Evolutionary conservation across 2,797 vertebrate genomes (phyloP), one percentile per base, ranked within the genome.

Genomic region (Smutsia temminckii): DNA sequence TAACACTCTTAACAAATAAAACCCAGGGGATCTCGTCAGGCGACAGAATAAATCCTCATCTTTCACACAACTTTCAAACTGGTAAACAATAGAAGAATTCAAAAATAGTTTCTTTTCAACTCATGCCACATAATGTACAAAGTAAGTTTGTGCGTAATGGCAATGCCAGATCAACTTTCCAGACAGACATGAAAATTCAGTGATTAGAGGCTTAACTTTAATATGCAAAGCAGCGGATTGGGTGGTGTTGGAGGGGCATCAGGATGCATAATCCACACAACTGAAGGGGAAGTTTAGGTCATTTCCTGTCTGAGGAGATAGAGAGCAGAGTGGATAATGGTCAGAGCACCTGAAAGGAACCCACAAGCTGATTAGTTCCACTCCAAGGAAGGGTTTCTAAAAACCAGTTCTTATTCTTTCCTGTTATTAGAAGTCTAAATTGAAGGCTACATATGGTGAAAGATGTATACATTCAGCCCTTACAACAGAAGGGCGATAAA

Each of bases 271-370:
- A 97, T 89, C 93, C 87, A 90, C 69, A 49, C 80, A 97, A 97
- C 88, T 98, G 92, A 98, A 98, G 86, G 95, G 69, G 95, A 97
- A 98, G 97, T 55, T 98, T 94, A 97, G 97, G 96, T 97, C 55
- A 97, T 98, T 98, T 98, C 97, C 96, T 97, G 91, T 89, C 95
- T 85, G 74, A 94, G 97, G 77, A 95, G 94, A 77, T 46, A 53
- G 13, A 86, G 79, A 42, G 94, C 86, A 93, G 20, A 77, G 0
- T 84, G 91, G 88, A 79, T 96, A 95, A 97, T 95, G 93, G 97
- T 93, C 85, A 96, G 89, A 96, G 68, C 95, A 98, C 93, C 96
- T 95, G 94, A 98, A 97, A 6, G 42, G 97, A 98, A 98, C 97
- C 95, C 97, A 92, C 88, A 97, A 90, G 95, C 94, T 93, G 93